Conservation (phyloP, 2,888 invertebrate species). For the Ephialtes manifestator region DNA sequence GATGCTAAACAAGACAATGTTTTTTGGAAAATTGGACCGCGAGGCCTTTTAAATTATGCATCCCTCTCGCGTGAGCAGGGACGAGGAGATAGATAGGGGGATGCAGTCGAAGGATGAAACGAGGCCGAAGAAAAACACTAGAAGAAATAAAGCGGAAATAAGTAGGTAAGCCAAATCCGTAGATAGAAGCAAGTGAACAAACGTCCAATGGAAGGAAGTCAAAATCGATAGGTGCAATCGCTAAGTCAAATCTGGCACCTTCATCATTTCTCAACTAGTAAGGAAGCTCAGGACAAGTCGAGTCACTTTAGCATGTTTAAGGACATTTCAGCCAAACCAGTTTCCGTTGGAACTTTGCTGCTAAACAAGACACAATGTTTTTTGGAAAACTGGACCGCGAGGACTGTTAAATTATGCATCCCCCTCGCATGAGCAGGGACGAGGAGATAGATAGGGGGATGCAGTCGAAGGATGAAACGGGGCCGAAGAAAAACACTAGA, state of each 20-base stretch:
- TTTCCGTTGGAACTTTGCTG: too few relatives aligned
- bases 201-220: conserved; percentile 34
- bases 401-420: conserved; percentile 82
- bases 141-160: conserved; percentile 7
- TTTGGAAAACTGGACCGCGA: conserved; percentile 78
- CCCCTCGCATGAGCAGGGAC: conserved; percentile 69
- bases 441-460: conserved; percentile 55
- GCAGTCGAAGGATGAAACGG: conserved; percentile 52
- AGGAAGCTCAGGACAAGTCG: neutral
- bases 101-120: conserved; percentile 51
- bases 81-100: conserved; percentile 55
- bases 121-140: conserved; percentile 49
- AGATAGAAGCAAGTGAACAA: conserved; percentile 33
- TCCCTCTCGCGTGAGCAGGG: conserved; percentile 71
- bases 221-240: conserved; percentile 40
- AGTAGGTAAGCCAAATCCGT: conserved; percentile 18
- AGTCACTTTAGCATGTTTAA: neutral
- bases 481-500: conserved; percentile 48
- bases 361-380: too few relatives aligned
- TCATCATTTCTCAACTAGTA: neutral
- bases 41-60: conserved; percentile 82
- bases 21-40: conserved; percentile 80
- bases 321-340: too few relatives aligned
- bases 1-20: too few relatives aligned
- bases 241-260: neutral